A percentile compares a stretch with the other conserved stretches of the same genome.
phyloP scores from a whole-genome alignment of 2,888 invertebrate genomes.

The Autographa pulchrina region DNA sequence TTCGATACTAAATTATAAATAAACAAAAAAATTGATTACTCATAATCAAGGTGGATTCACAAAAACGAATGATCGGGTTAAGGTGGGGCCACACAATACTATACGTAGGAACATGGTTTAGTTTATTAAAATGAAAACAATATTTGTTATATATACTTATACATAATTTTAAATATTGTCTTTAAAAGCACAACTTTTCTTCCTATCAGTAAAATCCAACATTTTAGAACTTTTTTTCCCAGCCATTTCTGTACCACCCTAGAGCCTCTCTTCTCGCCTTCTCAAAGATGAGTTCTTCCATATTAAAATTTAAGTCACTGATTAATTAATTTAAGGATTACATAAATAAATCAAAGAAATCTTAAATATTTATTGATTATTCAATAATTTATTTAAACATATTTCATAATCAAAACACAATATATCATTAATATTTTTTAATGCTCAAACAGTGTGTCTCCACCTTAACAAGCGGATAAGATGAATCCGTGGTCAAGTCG shows the following conservation, averaged over 20 bases:
- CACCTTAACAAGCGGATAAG: slow-evolving; percentile 48
- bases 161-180: too few species aligned
- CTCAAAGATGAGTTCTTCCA: too few species aligned
- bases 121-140: neutral
- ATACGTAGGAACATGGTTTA: neutral
- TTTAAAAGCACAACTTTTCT: neutral
- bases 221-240: too few species aligned
- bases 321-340: too few species aligned
- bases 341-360: too few species aligned
- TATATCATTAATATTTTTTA: neutral
- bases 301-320: too few species aligned
- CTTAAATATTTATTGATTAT: neutral
- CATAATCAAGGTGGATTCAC: slow-evolving; percentile 74
- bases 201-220: too few species aligned
- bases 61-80: slow-evolving; percentile 71
- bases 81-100: slow-evolving; percentile 63
- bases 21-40: slow-evolving; percentile 74
- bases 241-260: too few species aligned
- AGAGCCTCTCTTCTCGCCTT: too few species aligned
- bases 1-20: slow-evolving; percentile 73
- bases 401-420: neutral
- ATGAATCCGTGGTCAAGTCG: slow-evolving; percentile 70
- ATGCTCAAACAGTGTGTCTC: slow-evolving; percentile 8
- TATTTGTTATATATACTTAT: too few species aligned
- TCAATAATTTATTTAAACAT: neutral